phyloP scores from a whole-genome alignment of 2,113 vertebrate species.

The Serilophus lunatus region DNA sequence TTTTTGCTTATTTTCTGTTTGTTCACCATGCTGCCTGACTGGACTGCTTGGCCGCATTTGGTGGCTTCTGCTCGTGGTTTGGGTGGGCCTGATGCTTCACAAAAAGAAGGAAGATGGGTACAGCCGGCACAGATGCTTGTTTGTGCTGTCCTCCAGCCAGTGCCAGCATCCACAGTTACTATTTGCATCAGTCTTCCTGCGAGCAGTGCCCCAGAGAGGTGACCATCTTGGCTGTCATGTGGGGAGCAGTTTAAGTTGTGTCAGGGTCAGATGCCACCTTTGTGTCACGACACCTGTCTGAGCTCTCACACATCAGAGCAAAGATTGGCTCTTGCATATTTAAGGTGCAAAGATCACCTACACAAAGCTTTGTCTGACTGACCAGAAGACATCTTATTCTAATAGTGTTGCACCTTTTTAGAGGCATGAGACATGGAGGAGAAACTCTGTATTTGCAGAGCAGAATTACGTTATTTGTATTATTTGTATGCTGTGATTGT shows the following conservation, averaged over 20 bases:
- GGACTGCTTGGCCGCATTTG: accelerated
- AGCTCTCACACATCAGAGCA: neutral
- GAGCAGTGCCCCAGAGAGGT: neutral
- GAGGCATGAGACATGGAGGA: neutral
- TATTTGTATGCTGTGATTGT: neutral
- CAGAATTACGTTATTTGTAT: neutral
- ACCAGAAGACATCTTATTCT: neutral
- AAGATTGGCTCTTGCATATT: too few species aligned
- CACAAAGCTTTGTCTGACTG: neutral
- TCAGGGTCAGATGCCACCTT: neutral
- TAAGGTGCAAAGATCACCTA: neutral
- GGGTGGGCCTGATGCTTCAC: neutral
- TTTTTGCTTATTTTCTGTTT: neutral
- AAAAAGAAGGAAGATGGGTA: neutral
- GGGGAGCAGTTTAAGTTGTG: neutral
- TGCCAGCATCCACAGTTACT: neutral
- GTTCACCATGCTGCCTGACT: accelerated
- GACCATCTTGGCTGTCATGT: neutral
- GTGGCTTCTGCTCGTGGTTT: neutral
- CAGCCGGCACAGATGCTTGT: neutral
- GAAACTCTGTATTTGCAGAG: neutral
- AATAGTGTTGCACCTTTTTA: neutral
- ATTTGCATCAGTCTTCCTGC: neutral
- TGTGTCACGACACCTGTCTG: neutral
- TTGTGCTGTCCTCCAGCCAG: neutral